Evolutionary conservation across 2,113 vertebrate species (phyloP).

Genomic region (Cardinalis cardinalis): DNA sequence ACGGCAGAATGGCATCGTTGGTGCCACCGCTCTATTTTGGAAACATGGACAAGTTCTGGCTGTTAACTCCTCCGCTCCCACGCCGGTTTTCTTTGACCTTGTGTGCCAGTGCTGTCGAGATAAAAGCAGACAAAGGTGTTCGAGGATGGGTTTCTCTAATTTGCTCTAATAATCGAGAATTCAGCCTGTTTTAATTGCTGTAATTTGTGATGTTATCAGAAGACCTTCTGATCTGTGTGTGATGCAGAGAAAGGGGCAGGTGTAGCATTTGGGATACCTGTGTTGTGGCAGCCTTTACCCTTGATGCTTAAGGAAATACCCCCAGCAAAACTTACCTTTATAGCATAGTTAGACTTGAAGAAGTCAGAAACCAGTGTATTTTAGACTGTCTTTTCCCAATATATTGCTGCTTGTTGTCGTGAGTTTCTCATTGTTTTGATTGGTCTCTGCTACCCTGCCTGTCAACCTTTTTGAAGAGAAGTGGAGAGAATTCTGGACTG

Average conservation of each 20-base stretch:
- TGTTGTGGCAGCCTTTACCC: not conserved
- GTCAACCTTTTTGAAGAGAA: not conserved
- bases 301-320: not conserved
- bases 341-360: not conserved
- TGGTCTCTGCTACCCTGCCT: not conserved
- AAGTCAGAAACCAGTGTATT: not conserved
- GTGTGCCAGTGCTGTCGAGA: not conserved
- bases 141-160: not conserved
- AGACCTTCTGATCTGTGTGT: not conserved
- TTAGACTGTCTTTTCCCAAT: not conserved
- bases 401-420: not conserved
- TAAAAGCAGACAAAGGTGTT: not conserved
- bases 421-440: not conserved
- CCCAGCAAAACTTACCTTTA: not conserved
- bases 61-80: not conserved
- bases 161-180: not conserved
- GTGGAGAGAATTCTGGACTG: not conserved
- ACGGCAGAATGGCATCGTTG: not conserved
- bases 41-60: not conserved
- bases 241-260: not conserved
- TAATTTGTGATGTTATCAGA: not conserved
- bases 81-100: not conserved
- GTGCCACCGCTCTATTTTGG: slow-evolving; percentile 11
- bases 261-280: not conserved
- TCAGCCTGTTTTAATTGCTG: not conserved